Evolutionary conservation across 2,888 invertebrate genomes (phyloP), one percentile per base, ranked within the genome.

Genomic region (Crioceris asparagi): DNA sequence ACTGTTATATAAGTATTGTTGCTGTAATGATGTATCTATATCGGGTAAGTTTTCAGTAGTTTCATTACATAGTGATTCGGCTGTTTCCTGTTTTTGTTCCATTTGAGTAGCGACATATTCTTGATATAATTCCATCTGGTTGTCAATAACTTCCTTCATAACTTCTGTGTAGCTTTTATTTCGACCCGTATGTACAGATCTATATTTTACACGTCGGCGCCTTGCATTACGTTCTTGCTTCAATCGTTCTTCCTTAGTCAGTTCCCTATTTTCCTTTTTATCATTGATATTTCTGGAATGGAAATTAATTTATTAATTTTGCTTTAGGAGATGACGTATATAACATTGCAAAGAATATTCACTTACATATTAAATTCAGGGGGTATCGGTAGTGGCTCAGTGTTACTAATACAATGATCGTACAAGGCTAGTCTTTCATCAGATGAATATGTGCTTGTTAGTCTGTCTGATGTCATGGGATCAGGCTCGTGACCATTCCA

Each of bases 341-440:
- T n/a, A n/a, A n/a, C n/a, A n/a, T n/a, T n/a, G n/a, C n/a, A n/a
- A n/a, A n/a, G n/a, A 34, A 18, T 10, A 16, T 17, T 14, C 21
- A 56, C 63, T 56, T 57, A 65, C 65, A 60, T 47, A 44, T 55
- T 56, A 43, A 62, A 64, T 49, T 65, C 65, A 18, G 56, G 53
- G 11, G 59, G 55, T 40, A 44, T 43, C 17, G 52, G 45, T 7
- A 61, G 63, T 15, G 54, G 56, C 32, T 45, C 42, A 6, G 61
- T 61, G 42, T 56, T 51, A 26, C 55, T 53, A 26, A 72, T 64
- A 15, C 69, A 68, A 11, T 70, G 72, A 40, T 73, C 68, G 45
- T 76, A 68, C 18, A 77, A 57, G 6, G 69, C 72, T 16, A 70
- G 57, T 6, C 75, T 63, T 61, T 76, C 75, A 48, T 74, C 74